These are phyloP conservation scores for Pterostichus niger DNA, from an alignment of 2,888 invertebrate genomes.

Conservation along the genomic window DNA sequence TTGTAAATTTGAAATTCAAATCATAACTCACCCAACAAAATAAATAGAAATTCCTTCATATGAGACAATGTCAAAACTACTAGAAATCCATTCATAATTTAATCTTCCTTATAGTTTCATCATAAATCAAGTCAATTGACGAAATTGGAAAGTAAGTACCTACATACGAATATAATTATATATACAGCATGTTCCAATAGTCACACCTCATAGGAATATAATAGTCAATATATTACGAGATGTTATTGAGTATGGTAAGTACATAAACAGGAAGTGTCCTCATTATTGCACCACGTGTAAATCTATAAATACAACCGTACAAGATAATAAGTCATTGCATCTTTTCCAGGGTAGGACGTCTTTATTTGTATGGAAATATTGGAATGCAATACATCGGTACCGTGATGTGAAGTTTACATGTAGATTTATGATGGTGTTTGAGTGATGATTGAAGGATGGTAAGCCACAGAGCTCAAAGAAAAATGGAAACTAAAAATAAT, in stretches of 20 bases:
- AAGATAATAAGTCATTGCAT: neutral
- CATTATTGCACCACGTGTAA: conserved; percentile 14
- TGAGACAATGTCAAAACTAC: conserved; percentile 47
- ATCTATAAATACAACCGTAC: neutral
- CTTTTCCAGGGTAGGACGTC: no score
- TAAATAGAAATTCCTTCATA: conserved; percentile 25
- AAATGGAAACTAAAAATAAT: no score
- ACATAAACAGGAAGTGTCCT: conserved; percentile 46
- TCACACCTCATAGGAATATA: conserved; percentile 36
- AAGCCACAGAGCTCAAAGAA: no score
- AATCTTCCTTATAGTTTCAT: conserved; percentile 36
- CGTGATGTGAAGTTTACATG: no score
- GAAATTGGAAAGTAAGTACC: conserved; percentile 17
- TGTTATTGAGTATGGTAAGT: conserved; percentile 44
- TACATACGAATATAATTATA: conserved; percentile 35
- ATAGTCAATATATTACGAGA: conserved; percentile 34
- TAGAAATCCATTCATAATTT: conserved; percentile 41
- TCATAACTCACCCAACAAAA: conserved; percentile 36
- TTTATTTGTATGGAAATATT: no score
- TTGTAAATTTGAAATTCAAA: conserved; percentile 44
- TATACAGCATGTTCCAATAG: conserved; percentile 25
- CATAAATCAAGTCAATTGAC: conserved; percentile 44
- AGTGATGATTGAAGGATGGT: no score
- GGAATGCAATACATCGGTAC: no score
- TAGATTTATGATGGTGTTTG: no score